phyloP scores from a whole-genome alignment of 2,797 vertebrate genomes.

The Crypturellus tataupa region DNA sequence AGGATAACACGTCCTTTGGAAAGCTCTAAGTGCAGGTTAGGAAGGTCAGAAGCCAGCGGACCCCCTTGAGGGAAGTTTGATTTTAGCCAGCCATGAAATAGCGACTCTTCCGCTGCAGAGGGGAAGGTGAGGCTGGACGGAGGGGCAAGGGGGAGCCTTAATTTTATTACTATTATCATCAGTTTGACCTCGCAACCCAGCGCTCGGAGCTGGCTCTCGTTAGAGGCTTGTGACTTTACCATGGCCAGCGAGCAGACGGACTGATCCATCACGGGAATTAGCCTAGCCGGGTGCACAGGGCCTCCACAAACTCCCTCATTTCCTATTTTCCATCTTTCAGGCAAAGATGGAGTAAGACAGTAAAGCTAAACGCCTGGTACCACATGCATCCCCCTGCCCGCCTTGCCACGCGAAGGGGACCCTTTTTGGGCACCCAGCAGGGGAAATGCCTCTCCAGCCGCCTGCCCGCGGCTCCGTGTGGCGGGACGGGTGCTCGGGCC shows the following conservation, averaged over 20 bases:
- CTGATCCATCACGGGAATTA: not conserved
- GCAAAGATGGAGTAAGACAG: not conserved
- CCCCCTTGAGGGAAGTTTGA: constrained; percentile 85
- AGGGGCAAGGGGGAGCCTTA: constrained; percentile 50
- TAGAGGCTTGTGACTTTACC: not conserved
- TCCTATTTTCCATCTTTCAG: not conserved
- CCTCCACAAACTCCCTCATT: not conserved
- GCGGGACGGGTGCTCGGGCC: not conserved
- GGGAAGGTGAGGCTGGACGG: constrained; percentile 7
- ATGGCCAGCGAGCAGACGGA: not conserved
- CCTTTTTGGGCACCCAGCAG: rapidly evolving
- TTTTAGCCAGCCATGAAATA: constrained; percentile 87
- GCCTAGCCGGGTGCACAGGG: too few species aligned
- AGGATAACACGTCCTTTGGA: constrained; percentile 86
- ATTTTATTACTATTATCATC: constrained; percentile 64
- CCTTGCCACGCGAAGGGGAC: too few species aligned
- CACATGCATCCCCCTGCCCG: not conserved
- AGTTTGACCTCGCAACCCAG: constrained; percentile 4
- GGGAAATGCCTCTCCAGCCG: not conserved
- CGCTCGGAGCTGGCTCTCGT: not conserved
- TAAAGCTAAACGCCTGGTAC: rapidly evolving
- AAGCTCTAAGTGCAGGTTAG: constrained; percentile 88
- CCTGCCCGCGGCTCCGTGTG: not conserved
- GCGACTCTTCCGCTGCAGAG: constrained; percentile 51
- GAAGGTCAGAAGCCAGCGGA: constrained; percentile 89